Percentiles rank a stretch among this genome's conserved stretches.
These are phyloP conservation scores for Lagopus muta DNA, from an alignment of 2,113 vertebrate genomes.

Conservation along the genomic window DNA sequence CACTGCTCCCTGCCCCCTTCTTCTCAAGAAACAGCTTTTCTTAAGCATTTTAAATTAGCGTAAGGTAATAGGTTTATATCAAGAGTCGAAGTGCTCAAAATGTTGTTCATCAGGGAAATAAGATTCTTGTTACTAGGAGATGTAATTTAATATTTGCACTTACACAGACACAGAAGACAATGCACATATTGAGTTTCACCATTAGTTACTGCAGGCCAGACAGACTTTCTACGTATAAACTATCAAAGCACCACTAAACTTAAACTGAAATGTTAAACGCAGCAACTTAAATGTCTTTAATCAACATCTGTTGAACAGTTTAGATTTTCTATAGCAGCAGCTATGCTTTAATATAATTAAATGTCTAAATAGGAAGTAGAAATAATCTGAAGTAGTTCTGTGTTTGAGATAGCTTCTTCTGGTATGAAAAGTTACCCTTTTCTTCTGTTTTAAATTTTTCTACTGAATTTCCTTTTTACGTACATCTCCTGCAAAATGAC, in stretches of 20 bases:
- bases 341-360: neutral
- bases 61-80: slow-evolving; percentile 32
- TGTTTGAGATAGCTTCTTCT: neutral
- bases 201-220: slow-evolving; percentile 46
- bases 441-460: neutral
- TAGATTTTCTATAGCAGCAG: slow-evolving; percentile 16
- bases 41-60: slow-evolving; percentile 50
- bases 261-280: slow-evolving; percentile 53
- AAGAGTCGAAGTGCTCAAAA: slow-evolving; percentile 53
- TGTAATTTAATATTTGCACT: slow-evolving; percentile 52
- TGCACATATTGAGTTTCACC: slow-evolving; percentile 56
- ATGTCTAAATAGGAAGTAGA: neutral
- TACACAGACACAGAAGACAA: slow-evolving; percentile 53
- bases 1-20: neutral
- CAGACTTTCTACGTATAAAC: slow-evolving; percentile 58
- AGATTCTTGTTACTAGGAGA: neutral
- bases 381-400: neutral
- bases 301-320: slow-evolving; percentile 73
- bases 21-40: slow-evolving; percentile 33
- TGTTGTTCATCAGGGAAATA: slow-evolving; percentile 28
- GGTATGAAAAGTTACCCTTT: neutral
- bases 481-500: neutral
- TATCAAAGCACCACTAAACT: slow-evolving; percentile 68
- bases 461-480: neutral
- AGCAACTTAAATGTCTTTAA: slow-evolving; percentile 54